A percentile compares a stretch with the other conserved stretches of the same genome.
Conservation (phyloP, 2,888 invertebrate genomes). For the Drosophila algonquin region DNA sequence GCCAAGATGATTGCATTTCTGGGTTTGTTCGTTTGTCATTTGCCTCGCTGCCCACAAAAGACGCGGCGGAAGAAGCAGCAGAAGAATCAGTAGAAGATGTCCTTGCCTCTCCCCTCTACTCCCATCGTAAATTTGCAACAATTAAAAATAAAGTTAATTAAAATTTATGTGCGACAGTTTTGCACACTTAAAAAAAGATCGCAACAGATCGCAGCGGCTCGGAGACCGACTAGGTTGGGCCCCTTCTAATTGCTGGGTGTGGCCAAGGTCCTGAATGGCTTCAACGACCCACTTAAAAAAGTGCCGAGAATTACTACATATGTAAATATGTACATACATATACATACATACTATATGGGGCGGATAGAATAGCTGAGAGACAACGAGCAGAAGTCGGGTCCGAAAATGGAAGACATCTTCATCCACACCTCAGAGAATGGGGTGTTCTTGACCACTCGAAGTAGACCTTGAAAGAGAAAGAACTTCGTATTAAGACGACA, state of each 20-base stretch:
- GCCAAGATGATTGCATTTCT: constrained; percentile 31
- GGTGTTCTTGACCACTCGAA: neutral
- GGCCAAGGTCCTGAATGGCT: constrained; percentile 49
- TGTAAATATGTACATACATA: no score
- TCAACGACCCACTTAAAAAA: constrained; percentile 38
- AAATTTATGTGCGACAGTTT: constrained; percentile 81
- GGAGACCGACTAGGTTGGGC: constrained; percentile 35
- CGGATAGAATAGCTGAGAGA: neutral
- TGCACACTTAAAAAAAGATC: constrained; percentile 56
- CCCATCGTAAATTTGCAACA: constrained; percentile 78
- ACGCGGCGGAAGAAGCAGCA: neutral
- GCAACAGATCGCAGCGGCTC: constrained; percentile 34
- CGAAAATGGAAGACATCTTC: neutral
- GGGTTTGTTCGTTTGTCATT: constrained; percentile 72
- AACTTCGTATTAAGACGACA: no score
- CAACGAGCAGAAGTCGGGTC: neutral
- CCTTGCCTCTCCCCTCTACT: constrained; percentile 14
- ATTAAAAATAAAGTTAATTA: constrained; percentile 81
- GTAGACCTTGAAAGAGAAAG: neutral
- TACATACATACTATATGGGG: no score
- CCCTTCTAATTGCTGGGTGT: constrained; percentile 75
- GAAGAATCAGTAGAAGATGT: neutral
- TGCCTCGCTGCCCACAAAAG: constrained; percentile 59
- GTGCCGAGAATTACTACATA: neutral
- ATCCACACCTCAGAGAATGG: neutral